These are phyloP conservation scores for Marcusenius ussheri DNA, from an alignment of 2,113 vertebrate genomes.

Conservation along the genomic window DNA sequence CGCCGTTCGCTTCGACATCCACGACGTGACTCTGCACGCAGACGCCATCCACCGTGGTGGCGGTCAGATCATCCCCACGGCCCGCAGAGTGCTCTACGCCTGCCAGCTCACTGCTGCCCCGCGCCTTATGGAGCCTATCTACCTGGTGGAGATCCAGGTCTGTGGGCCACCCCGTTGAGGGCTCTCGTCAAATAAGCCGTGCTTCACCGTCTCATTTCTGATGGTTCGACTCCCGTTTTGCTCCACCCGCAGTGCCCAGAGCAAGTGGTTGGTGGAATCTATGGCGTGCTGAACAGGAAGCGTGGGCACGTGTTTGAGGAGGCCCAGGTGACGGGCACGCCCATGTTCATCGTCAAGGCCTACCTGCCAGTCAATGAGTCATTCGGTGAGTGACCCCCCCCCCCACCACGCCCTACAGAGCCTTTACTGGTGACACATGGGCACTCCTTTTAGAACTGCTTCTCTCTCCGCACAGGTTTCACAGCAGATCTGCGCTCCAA, in stretches of 20 bases:
- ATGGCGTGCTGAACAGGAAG: constrained; percentile 81
- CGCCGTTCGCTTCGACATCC: constrained; percentile 77
- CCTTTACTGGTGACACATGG: neutral
- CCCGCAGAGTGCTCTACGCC: constrained; percentile 79
- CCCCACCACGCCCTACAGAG: neutral
- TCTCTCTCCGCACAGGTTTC: constrained; percentile 64
- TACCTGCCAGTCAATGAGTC: constrained; percentile 88
- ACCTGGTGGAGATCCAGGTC: constrained; percentile 93
- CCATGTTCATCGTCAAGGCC: constrained; percentile 85
- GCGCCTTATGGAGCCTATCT: constrained; percentile 84
- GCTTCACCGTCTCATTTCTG: neutral
- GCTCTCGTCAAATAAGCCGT: neutral
- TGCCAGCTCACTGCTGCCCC: constrained; percentile 79
- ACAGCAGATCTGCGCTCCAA: constrained; percentile 86
- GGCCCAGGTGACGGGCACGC: constrained; percentile 72
- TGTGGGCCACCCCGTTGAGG: neutral
- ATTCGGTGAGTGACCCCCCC: constrained; percentile 68
- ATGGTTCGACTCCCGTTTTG: neutral
- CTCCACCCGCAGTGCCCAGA: constrained; percentile 69
- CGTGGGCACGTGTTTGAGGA: constrained; percentile 87
- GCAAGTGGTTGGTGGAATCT: constrained; percentile 82
- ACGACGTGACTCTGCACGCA: constrained; percentile 83
- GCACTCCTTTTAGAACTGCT: neutral
- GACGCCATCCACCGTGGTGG: constrained; percentile 90
- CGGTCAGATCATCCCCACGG: constrained; percentile 91